These are phyloP conservation scores for Coracopsis vasa DNA, from an alignment of 2,113 vertebrate species.

Conservation along the genomic window DNA sequence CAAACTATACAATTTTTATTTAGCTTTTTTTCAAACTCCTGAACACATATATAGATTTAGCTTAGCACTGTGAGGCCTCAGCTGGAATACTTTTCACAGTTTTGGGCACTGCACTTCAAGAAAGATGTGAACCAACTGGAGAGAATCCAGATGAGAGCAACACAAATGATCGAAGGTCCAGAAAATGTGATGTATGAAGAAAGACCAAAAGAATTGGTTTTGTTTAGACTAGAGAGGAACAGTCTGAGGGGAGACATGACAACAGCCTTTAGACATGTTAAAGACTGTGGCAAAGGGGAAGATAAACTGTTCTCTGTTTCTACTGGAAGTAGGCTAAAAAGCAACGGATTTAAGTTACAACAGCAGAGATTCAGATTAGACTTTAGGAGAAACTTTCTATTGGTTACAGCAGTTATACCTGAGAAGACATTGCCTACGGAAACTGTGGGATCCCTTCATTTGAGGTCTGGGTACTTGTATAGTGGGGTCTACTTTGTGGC, in stretches of 20 bases:
- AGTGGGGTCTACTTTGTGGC: not conserved
- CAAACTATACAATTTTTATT: not conserved
- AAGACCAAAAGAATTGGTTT: constrained; percentile 59
- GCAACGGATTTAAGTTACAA: not conserved
- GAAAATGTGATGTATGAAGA: constrained; percentile 63
- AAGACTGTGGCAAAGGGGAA: not conserved
- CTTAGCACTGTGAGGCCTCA: constrained; percentile 21
- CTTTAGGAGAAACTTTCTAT: not conserved
- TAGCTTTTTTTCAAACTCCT: not conserved
- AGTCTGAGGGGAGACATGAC: constrained; percentile 55
- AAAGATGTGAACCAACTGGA: constrained; percentile 57
- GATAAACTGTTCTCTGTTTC: constrained; percentile 35
- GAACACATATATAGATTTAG: not conserved
- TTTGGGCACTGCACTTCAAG: constrained; percentile 30
- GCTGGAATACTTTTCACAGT: constrained; percentile 43
- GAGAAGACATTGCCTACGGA: not conserved
- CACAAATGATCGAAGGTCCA: constrained; percentile 56
- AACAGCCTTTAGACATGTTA: constrained; percentile 52
- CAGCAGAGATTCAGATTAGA: not conserved
- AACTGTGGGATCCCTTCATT: not conserved
- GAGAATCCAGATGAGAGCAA: constrained; percentile 42
- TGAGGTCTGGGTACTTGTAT: not conserved
- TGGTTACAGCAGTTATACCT: constrained; percentile 39
- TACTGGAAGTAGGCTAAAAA: constrained; percentile 15
- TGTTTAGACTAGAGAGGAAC: constrained; percentile 63